Evolutionary conservation across 2,113 vertebrate genomes (phyloP).

Genomic region (Girardinichthys multiradiatus): DNA sequence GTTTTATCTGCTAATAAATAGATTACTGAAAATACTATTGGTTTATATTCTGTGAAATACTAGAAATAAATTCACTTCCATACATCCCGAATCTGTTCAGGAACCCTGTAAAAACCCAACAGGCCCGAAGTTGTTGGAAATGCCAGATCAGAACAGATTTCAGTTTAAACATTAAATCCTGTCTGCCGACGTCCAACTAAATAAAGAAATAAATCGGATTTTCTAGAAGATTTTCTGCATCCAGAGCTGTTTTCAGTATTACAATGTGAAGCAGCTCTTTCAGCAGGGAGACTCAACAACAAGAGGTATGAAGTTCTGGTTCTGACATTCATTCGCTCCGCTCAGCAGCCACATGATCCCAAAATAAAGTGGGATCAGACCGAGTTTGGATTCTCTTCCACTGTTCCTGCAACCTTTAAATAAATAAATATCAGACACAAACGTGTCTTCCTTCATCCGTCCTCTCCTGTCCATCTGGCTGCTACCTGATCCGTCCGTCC

Average conservation of each 20-base stretch:
- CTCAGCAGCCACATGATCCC: slow-evolving; percentile 18
- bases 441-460: slow-evolving; percentile 33
- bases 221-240: too few relatives aligned
- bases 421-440: slow-evolving; percentile 62
- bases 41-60: background rate
- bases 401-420: slow-evolving; percentile 34
- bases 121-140: too few relatives aligned
- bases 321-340: slow-evolving; percentile 1
- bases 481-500: slow-evolving; percentile 95
- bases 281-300: slow-evolving; percentile 4
- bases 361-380: slow-evolving; percentile 11
- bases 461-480: too few relatives aligned
- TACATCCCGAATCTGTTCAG: background rate
- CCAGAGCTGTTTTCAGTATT: background rate
- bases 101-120: background rate
- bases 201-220: too few relatives aligned
- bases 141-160: too few relatives aligned
- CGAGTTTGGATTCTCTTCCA: background rate
- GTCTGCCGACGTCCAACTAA: too few relatives aligned
- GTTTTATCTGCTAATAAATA: too few relatives aligned
- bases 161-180: background rate
- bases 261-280: background rate
- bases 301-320: slow-evolving; percentile 42
- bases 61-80: background rate
- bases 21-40: background rate